These are phyloP conservation scores for Luehdorfia chinensis DNA, from an alignment of 1,140 invertebrate species.

Conservation along the genomic window DNA sequence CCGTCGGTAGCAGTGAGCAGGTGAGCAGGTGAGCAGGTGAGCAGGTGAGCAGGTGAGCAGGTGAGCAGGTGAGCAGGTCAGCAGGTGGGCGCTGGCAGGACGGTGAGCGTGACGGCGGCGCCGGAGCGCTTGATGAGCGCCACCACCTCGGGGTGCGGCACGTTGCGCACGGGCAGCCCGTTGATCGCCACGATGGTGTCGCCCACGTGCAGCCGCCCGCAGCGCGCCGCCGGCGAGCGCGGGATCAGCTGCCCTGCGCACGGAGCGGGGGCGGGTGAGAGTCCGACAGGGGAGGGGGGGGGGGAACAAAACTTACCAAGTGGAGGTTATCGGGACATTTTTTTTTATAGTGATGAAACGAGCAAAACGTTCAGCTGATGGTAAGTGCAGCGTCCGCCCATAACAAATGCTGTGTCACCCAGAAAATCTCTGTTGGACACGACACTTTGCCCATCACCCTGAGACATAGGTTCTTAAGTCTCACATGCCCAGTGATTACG, in stretches of 20 bases:
- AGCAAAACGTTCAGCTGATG: too few species aligned
- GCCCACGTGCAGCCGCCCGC: slow-evolving; percentile 92
- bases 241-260: slow-evolving; percentile 92
- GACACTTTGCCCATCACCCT: too few species aligned
- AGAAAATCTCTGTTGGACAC: too few species aligned
- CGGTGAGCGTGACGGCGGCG: slow-evolving; percentile 92
- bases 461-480: too few species aligned
- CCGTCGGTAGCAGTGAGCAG: background rate
- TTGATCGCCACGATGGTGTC: slow-evolving; percentile 98
- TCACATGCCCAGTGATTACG: too few species aligned
- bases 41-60: background rate
- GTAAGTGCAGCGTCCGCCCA: too few species aligned
- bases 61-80: background rate
- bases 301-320: too few species aligned
- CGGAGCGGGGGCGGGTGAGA: too few species aligned
- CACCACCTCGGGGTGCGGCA: slow-evolving; percentile 97
- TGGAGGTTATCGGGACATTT: too few species aligned
- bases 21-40: slow-evolving; percentile 12
- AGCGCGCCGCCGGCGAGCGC: slow-evolving; percentile 95
- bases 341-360: too few species aligned
- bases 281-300: too few species aligned
- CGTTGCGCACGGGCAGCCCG: slow-evolving; percentile 91
- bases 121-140: slow-evolving; percentile 96
- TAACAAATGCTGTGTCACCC: too few species aligned
- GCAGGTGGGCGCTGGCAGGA: slow-evolving; percentile 57